phyloP scores from a whole-genome alignment of 2,888 invertebrate genomes.

The Dinocampus coccinellae region DNA sequence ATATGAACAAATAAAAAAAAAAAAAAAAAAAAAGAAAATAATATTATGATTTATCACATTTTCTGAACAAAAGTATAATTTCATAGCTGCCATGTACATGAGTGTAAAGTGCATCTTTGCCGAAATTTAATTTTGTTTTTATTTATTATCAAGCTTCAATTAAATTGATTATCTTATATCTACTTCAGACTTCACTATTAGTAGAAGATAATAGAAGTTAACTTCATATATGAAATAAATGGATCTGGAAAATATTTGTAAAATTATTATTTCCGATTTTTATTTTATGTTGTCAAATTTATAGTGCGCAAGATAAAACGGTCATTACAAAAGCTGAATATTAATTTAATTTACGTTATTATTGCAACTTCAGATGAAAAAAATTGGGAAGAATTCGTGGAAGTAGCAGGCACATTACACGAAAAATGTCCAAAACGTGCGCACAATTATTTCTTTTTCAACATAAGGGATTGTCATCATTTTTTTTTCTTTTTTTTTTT shows the following conservation, averaged over 20 bases:
- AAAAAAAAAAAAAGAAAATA: not conserved
- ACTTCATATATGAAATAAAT: not conserved
- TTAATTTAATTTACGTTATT: not conserved
- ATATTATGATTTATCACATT: constrained; percentile 10
- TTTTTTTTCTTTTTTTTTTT: constrained; percentile 12
- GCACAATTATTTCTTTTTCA: not conserved
- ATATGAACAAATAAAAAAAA: constrained; percentile 1
- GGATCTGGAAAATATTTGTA: not conserved
- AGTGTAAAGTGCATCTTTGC: not conserved
- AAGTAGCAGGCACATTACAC: not conserved
- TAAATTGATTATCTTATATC: not conserved
- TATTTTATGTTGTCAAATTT: not conserved
- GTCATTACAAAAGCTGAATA: not conserved
- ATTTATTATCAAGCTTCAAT: not conserved
- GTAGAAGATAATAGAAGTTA: not conserved
- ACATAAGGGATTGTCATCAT: constrained; percentile 17
- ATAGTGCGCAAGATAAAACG: not conserved
- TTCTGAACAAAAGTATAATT: constrained; percentile 18
- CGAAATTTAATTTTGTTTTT: not conserved
- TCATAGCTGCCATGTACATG: not conserved
- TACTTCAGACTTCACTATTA: not conserved
- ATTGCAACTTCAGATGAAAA: not conserved
- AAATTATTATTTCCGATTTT: not conserved
- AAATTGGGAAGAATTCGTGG: constrained; percentile 1
- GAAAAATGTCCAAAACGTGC: not conserved